Percentiles rank a stretch among this genome's conserved stretches.
Evolutionary conservation across 2,113 vertebrate species (phyloP).

Genomic region (Gambusia holbrooki): DNA sequence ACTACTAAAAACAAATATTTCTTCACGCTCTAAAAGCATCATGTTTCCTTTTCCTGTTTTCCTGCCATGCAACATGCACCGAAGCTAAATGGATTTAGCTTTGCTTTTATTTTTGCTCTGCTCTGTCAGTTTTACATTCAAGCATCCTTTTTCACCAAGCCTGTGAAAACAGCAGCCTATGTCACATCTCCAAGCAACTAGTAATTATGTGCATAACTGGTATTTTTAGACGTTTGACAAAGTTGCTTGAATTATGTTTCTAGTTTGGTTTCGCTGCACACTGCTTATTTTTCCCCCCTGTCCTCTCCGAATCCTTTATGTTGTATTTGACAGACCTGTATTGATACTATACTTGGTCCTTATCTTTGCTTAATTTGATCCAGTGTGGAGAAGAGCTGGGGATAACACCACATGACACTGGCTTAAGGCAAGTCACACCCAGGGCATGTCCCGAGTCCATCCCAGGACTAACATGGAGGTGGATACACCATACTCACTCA

Average conservation of each 20-base stretch:
- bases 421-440: neutral
- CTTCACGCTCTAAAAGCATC: neutral
- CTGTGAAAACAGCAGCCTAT: slow-evolving; percentile 24
- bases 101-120: neutral
- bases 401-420: neutral
- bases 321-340: neutral
- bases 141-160: slow-evolving; percentile 5
- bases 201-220: neutral
- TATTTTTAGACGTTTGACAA: neutral
- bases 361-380: neutral
- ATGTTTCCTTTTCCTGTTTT: neutral
- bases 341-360: neutral
- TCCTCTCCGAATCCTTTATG: neutral
- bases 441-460: neutral
- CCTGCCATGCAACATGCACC: neutral
- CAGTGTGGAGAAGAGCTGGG: neutral
- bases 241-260: neutral
- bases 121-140: neutral
- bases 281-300: neutral
- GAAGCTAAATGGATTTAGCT: neutral
- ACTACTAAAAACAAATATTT: neutral
- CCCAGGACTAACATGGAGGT: neutral
- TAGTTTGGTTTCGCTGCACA: neutral
- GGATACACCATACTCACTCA: neutral
- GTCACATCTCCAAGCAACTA: slow-evolving; percentile 30